Conservation (phyloP, 2,797 vertebrate genomes). For the Sebastes flavidus region DNA sequence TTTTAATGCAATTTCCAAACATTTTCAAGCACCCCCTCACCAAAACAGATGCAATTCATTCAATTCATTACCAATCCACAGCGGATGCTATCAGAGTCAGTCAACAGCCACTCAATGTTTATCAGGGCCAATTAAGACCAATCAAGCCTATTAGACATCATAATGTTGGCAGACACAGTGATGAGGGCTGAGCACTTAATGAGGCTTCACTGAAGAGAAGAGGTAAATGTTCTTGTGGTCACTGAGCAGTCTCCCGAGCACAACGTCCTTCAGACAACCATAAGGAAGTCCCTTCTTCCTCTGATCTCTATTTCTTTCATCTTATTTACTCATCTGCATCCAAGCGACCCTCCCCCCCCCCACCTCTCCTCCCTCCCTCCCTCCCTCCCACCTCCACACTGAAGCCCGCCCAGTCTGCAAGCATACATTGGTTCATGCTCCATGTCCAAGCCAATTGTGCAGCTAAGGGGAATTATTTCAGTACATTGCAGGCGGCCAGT, state of each 20-base stretch:
- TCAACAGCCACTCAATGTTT: slow-evolving; percentile 80
- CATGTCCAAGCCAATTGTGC: slow-evolving; percentile 81
- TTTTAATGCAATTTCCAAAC: slow-evolving; percentile 39
- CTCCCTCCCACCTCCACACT: background rate
- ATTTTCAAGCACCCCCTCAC: slow-evolving; percentile 41
- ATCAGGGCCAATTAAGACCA: slow-evolving; percentile 81
- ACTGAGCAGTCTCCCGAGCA: slow-evolving; percentile 35
- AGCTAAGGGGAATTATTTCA: slow-evolving; percentile 82
- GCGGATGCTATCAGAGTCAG: slow-evolving; percentile 76
- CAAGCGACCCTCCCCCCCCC: background rate
- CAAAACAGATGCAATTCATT: slow-evolving; percentile 70
- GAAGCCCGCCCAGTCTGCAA: slow-evolving; percentile 37
- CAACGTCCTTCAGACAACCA: slow-evolving; percentile 24
- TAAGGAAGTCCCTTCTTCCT: slow-evolving; percentile 12
- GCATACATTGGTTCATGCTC: slow-evolving; percentile 63
- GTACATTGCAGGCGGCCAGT: slow-evolving; percentile 77
- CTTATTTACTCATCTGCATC: slow-evolving; percentile 50
- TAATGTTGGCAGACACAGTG: slow-evolving; percentile 68
- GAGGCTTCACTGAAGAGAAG: slow-evolving; percentile 65
- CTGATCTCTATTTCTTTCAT: slow-evolving; percentile 37
- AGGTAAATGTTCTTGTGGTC: slow-evolving; percentile 58
- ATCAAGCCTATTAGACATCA: slow-evolving; percentile 77
- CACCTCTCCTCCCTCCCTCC: background rate
- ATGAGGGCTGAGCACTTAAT: slow-evolving; percentile 64
- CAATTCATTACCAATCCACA: slow-evolving; percentile 72